Conservation (phyloP, 2,888 invertebrate species). For the Parapristionchus giblindavisi region DNA sequence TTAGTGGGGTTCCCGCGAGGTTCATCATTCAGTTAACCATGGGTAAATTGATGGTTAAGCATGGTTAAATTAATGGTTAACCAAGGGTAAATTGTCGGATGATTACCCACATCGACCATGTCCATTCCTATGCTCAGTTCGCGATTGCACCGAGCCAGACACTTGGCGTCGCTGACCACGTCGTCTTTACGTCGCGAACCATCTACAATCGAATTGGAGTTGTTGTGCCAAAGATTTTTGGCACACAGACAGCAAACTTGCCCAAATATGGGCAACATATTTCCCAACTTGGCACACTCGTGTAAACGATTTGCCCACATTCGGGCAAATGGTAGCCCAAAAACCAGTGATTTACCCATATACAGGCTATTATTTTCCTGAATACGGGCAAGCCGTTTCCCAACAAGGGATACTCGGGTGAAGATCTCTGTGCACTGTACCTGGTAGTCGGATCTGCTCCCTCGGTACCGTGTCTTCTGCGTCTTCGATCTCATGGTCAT, state of each 20-base stretch:
- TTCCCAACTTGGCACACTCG: too few relatives aligned
- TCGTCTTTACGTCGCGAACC: slow-evolving; percentile 51
- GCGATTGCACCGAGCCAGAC: slow-evolving; percentile 65
- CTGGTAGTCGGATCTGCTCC: slow-evolving; percentile 19
- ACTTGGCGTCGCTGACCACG: slow-evolving; percentile 62
- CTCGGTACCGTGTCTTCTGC: slow-evolving; percentile 11
- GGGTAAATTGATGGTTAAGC: too few relatives aligned
- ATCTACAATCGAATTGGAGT: too few relatives aligned
- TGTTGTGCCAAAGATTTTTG: too few relatives aligned
- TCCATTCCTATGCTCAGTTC: slow-evolving; percentile 65
- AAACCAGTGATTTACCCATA: too few relatives aligned
- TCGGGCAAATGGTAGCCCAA: neutral
- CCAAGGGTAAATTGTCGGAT: too few relatives aligned
- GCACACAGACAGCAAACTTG: neutral
- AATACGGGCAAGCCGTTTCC: too few relatives aligned
- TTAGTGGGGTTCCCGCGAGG: neutral
- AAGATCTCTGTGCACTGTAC: neutral
- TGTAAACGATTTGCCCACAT: neutral
- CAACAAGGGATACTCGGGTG: too few relatives aligned
- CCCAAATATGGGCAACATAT: neutral
- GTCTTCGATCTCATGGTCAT: slow-evolving; percentile 4
- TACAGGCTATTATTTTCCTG: too few relatives aligned
- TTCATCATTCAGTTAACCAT: neutral
- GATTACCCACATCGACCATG: slow-evolving; percentile 67
- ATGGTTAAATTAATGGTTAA: too few relatives aligned